Evolutionary conservation across 2,113 vertebrate genomes (phyloP).

Genomic region (Stegostoma tigrinum): DNA sequence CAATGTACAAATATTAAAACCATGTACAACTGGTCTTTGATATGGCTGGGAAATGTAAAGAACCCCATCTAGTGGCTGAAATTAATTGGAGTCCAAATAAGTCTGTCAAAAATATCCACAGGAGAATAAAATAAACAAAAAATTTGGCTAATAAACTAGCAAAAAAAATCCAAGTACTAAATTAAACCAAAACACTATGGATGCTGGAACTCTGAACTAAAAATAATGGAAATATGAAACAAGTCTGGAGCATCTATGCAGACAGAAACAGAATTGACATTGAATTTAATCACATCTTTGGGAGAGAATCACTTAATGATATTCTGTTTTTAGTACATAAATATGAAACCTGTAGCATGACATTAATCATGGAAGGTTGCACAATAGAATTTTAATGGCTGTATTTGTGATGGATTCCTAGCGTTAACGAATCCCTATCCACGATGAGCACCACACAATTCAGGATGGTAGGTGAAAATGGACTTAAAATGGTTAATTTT

Average conservation of each 20-base stretch:
- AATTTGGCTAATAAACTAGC: background rate
- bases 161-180: background rate
- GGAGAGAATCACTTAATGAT: background rate
- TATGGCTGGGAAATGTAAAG: background rate
- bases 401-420: background rate
- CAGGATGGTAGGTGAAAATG: background rate
- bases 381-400: background rate
- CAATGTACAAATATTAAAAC: background rate
- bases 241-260: background rate
- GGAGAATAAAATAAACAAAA: background rate
- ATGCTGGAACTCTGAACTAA: too few relatives aligned
- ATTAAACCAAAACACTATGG: background rate
- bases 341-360: background rate
- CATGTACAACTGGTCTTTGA: background rate
- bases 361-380: background rate
- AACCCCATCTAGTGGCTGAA: slow-evolving; percentile 21
- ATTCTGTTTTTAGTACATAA: background rate
- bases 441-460: background rate
- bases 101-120: background rate
- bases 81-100: background rate
- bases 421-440: background rate
- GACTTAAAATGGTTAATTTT: background rate
- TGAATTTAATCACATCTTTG: background rate
- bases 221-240: background rate
- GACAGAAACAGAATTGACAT: background rate